Percentiles rank a stretch among this genome's conserved stretches.
Evolutionary conservation across 2,888 invertebrate genomes (phyloP).

Genomic region (Dryobota labecula): DNA sequence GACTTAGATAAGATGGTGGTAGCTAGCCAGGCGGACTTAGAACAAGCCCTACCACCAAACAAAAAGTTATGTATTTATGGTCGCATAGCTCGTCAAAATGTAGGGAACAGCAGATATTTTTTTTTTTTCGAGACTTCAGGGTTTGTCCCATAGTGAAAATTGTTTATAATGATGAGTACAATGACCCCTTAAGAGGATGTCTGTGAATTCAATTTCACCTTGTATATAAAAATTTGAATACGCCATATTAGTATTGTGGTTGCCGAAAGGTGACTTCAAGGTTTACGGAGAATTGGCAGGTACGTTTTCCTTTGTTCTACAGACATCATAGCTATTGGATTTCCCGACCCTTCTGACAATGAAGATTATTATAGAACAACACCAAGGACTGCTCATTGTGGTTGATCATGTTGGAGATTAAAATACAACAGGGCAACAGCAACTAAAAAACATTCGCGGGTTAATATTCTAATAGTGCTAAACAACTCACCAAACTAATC

Average conservation of each 20-base stretch:
- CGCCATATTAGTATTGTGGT: constrained; percentile 26
- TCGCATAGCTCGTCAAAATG: too few relatives aligned
- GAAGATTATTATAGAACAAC: constrained; percentile 39
- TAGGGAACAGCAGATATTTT: too few relatives aligned
- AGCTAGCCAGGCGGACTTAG: too few relatives aligned
- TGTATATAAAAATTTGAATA: constrained; percentile 6
- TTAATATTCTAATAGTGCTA: constrained; percentile 12
- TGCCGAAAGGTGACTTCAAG: constrained; percentile 44
- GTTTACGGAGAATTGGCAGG: constrained; percentile 47
- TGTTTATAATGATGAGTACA: too few relatives aligned
- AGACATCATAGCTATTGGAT: constrained; percentile 46
- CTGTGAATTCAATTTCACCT: too few relatives aligned
- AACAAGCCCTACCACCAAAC: too few relatives aligned
- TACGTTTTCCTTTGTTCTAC: constrained; percentile 45
- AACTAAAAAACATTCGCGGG: not conserved
- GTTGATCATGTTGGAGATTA: not conserved
- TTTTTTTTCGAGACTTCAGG: too few relatives aligned
- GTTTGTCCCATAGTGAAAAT: too few relatives aligned
- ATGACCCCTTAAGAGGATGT: too few relatives aligned
- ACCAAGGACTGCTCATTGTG: constrained; percentile 37
- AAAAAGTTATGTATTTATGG: too few relatives aligned
- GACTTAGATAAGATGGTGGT: too few relatives aligned
- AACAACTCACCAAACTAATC: constrained; percentile 26
- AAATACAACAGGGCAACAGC: constrained; percentile 19
- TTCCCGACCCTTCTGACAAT: constrained; percentile 19